Conservation (phyloP, 1,140 invertebrate genomes). For the Epicauta chinensis region DNA sequence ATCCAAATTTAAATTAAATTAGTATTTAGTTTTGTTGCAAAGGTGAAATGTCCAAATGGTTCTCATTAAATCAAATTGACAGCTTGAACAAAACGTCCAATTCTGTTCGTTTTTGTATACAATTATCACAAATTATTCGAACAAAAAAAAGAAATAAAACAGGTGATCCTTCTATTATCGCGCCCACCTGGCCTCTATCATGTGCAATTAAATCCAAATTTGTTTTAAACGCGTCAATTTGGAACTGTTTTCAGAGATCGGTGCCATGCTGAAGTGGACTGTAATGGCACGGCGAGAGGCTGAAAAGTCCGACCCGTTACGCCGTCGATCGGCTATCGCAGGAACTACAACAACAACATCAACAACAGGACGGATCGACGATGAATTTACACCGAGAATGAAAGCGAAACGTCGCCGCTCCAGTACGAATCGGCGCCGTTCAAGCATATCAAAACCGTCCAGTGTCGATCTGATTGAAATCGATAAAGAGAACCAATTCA, state of each 20-base stretch:
- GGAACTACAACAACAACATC: conserved; percentile 16
- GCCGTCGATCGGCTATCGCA: conserved; percentile 17
- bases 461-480: conserved; percentile 26
- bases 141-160: background rate
- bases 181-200: background rate
- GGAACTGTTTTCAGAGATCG: too few species aligned
- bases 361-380: conserved; percentile 6
- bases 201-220: too few species aligned
- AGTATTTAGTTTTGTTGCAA: conserved; percentile 2
- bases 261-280: conserved; percentile 40
- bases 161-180: conserved; percentile 10
- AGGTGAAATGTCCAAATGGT: conserved; percentile 11
- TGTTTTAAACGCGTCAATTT: too few species aligned
- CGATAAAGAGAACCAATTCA: conserved; percentile 40
- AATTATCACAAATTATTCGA: too few species aligned
- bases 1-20: conserved; percentile 6
- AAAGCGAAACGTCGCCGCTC: conserved; percentile 30
- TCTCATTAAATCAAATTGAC: conserved; percentile 13
- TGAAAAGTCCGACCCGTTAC: conserved; percentile 11
- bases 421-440: conserved; percentile 20
- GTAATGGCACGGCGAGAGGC: conserved; percentile 29
- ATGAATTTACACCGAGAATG: conserved; percentile 14
- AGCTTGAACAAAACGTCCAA: background rate
- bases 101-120: too few species aligned
- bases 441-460: conserved; percentile 22